Evolutionary conservation across 2,888 invertebrate genomes (phyloP).

Genomic region (Dryadula phaetusa): DNA sequence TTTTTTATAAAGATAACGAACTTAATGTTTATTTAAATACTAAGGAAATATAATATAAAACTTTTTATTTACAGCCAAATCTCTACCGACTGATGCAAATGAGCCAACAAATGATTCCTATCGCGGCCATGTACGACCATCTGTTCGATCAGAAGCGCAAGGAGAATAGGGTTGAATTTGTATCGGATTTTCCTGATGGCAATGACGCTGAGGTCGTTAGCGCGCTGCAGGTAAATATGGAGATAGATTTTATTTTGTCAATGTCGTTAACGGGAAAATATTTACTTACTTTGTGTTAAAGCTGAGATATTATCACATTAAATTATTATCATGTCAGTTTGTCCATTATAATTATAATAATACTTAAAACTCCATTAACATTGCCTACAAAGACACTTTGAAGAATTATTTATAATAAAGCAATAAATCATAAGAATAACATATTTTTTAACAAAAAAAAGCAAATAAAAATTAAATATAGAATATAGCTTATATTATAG

Average conservation of each 20-base stretch:
- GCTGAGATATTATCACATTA: no score
- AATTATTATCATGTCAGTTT: background rate
- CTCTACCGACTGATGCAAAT: conserved; percentile 95
- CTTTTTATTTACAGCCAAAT: conserved; percentile 87
- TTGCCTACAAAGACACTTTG: background rate
- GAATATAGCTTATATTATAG: no score
- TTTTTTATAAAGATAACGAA: background rate
- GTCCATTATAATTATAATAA: background rate
- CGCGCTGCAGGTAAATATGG: conserved; percentile 87
- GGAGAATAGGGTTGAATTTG: conserved; percentile 94
- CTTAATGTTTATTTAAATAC: background rate
- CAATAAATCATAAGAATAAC: no score
- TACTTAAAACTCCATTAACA: background rate
- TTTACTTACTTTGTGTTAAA: background rate
- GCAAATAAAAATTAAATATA: no score
- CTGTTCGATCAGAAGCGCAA: conserved; percentile 89
- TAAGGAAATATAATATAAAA: background rate
- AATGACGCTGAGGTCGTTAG: conserved; percentile 96
- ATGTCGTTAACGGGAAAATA: background rate
- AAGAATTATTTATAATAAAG: background rate
- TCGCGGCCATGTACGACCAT: conserved; percentile 91
- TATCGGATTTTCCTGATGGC: conserved; percentile 93
- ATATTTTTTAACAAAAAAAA: no score
- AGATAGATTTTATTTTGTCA: background rate
- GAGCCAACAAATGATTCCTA: conserved; percentile 91